Evolutionary conservation across 2,797 vertebrate species (phyloP).

Genomic region (Pantherophis vulpinus): DNA sequence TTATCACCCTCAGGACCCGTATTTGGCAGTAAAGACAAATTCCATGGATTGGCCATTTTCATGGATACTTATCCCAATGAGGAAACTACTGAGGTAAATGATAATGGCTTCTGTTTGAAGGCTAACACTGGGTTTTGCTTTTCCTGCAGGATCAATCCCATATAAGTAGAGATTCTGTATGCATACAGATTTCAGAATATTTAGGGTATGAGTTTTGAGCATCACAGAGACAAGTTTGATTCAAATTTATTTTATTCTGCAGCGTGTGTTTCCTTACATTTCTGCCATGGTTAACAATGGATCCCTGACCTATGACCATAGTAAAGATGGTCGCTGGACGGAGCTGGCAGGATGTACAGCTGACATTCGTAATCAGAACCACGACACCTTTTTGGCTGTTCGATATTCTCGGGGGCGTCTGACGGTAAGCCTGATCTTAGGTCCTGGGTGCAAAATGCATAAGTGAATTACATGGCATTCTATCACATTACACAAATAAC

Average conservation of each 20-base stretch:
- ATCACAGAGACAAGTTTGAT: not conserved
- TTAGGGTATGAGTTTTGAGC: fast-evolving
- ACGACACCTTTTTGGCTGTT: slow-evolving; percentile 92
- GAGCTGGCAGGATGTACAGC: slow-evolving; percentile 93
- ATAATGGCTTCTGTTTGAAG: fast-evolving
- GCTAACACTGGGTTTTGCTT: not conserved
- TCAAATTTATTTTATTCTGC: slow-evolving; percentile 28
- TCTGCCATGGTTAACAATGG: slow-evolving; percentile 98
- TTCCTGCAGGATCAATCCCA: not conserved
- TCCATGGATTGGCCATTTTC: slow-evolving; percentile 92
- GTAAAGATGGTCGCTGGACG: slow-evolving; percentile 88
- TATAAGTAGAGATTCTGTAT: not conserved
- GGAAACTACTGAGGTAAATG: slow-evolving; percentile 89
- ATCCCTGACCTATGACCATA: slow-evolving; percentile 89
- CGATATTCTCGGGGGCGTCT: slow-evolving; percentile 92
- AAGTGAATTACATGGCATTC: not conserved
- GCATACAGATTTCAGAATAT: not conserved
- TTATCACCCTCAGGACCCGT: slow-evolving; percentile 81
- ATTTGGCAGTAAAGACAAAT: slow-evolving; percentile 92
- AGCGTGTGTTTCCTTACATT: slow-evolving; percentile 95
- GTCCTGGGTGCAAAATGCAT: not conserved
- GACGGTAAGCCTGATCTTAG: slow-evolving; percentile 75
- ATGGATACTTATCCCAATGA: slow-evolving; percentile 97
- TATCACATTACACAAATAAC: not conserved
- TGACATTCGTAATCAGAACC: slow-evolving; percentile 89